Evolutionary conservation across 1,140 invertebrate genomes (phyloP), one percentile per base, ranked within the genome.

Genomic region (Theocolax elegans): DNA sequence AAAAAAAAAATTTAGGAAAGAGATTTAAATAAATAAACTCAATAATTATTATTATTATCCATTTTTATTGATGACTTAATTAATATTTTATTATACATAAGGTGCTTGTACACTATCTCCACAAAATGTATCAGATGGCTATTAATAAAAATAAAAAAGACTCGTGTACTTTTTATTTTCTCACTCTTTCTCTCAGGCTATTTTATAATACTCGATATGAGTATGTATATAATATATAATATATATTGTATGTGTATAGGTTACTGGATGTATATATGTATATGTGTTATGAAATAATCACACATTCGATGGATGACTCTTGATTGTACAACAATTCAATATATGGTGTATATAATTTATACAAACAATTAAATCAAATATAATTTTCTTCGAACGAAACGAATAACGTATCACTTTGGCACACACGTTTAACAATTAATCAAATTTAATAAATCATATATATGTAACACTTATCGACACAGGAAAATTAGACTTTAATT

Each of bases 11-110:
- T n/a, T n/a, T n/a, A n/a, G n/a, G n/a, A n/a, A n/a, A n/a, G n/a
- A n/a, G n/a, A n/a, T n/a, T n/a, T n/a, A n/a, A n/a, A n/a, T n/a
- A n/a, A n/a, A n/a, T n/a, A n/a, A n/a, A n/a, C n/a, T n/a, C n/a
- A n/a, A n/a, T n/a, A n/a, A n/a, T n/a, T n/a, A n/a, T n/a, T n/a
- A n/a, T n/a, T n/a, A n/a, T 25, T 54, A 31, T 56, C 12, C 40
- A 21, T 67, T 31, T 9, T 69, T 46, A 48, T 70, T 29, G 59
- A 48, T 58, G 67, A 70, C 49, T 70, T 70, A 64, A 70, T 70
- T 70, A 35, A 70, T 27, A 58, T 53, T 38, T 35, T 64, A 19
- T 65, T 40, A 64, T 70, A 58, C 60, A 64, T 70, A 54, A 35
- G 51, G 60, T 70, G 67, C 67, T 64, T 64, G 51, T 58, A 70